Conservation (phyloP, 1,140 invertebrate species). For the Heliconius hewitsoni region DNA sequence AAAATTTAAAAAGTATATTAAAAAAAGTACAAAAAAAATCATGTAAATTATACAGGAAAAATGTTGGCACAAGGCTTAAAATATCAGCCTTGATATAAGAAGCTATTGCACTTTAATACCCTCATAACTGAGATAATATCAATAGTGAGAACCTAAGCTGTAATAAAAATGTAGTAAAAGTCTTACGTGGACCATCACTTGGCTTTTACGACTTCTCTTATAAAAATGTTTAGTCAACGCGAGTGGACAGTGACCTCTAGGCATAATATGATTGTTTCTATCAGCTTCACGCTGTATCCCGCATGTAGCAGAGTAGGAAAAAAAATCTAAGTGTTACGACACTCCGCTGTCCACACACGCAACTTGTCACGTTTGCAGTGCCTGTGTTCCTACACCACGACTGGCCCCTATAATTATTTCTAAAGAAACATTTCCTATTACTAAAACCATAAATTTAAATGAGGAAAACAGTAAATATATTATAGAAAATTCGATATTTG, state of each 20-base stretch:
- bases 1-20: too few species aligned
- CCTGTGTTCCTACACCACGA: too few species aligned
- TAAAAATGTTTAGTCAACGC: not conserved
- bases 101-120: constrained; percentile 17
- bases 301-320: too few species aligned
- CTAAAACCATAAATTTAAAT: not conserved
- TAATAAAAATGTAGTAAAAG: constrained; percentile 42
- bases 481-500: not conserved
- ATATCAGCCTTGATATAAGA: constrained; percentile 6
- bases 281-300: not conserved
- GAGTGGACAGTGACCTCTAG: not conserved
- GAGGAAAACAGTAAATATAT: constrained; percentile 17
- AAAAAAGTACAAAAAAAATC: too few species aligned
- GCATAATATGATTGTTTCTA: not conserved
- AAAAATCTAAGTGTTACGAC: too few species aligned
- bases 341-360: too few species aligned
- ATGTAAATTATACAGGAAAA: not conserved
- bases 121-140: constrained; percentile 22
- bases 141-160: constrained; percentile 30
- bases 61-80: not conserved
- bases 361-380: too few species aligned
- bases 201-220: constrained; percentile 34
- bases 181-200: constrained; percentile 39
- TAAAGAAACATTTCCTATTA: not conserved
- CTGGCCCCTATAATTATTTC: not conserved